Evolutionary conservation across 2,797 vertebrate species (phyloP).

Genomic region (Naso thynnoides): DNA sequence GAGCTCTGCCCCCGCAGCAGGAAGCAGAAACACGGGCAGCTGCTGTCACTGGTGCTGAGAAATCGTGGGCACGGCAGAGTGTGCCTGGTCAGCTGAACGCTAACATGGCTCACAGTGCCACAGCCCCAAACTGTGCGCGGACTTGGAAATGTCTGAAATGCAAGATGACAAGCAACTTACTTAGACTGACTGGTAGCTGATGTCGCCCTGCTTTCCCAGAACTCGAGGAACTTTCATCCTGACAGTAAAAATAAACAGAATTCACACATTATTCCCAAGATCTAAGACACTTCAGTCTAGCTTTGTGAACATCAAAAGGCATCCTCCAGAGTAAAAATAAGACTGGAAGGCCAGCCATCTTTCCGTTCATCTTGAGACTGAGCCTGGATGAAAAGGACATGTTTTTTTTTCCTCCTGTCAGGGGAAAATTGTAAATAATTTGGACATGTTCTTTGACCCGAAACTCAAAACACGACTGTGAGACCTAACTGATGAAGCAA

Average conservation of each 20-base stretch:
- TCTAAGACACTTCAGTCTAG: slow-evolving; percentile 47
- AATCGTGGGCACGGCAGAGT: slow-evolving; percentile 30
- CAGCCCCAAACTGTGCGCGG: slow-evolving; percentile 47
- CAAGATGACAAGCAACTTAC: slow-evolving; percentile 42
- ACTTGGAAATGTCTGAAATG: slow-evolving; percentile 49
- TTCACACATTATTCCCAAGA: slow-evolving; percentile 56
- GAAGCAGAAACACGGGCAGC: slow-evolving; percentile 50
- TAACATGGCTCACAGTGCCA: slow-evolving; percentile 61
- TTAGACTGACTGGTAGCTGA: slow-evolving; percentile 28
- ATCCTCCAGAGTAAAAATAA: slow-evolving; percentile 33
- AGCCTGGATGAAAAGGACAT: slow-evolving; percentile 62
- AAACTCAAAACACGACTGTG: slow-evolving; percentile 35
- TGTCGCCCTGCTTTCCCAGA: slow-evolving; percentile 10
- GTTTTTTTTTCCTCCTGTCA: slow-evolving; percentile 52
- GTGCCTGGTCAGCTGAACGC: slow-evolving; percentile 58
- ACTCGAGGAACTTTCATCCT: slow-evolving; percentile 41
- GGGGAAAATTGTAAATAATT: slow-evolving; percentile 50
- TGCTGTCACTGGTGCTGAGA: slow-evolving; percentile 48
- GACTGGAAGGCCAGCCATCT: slow-evolving; percentile 52
- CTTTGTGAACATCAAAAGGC: slow-evolving; percentile 53
- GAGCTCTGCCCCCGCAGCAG: slow-evolving; percentile 52
- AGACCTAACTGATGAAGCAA: slow-evolving; percentile 59
- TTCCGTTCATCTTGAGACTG: slow-evolving; percentile 61
- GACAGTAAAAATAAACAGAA: slow-evolving; percentile 54
- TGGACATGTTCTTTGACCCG: slow-evolving; percentile 53